These are phyloP conservation scores for Hippopotamyrus pictus DNA, from an alignment of 2,797 vertebrate species.

Conservation along the genomic window DNA sequence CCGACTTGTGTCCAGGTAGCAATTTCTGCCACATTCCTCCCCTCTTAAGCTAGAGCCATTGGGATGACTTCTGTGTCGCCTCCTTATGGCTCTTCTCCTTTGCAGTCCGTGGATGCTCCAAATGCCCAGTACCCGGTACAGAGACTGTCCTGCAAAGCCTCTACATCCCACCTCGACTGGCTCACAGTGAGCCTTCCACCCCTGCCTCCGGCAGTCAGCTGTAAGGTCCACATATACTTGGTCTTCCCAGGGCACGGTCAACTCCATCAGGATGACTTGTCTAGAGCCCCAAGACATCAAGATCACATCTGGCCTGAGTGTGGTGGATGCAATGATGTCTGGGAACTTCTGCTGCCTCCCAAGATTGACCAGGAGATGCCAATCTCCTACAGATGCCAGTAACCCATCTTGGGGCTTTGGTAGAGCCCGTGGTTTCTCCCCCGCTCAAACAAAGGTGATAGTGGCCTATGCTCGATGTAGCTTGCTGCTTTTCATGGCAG, in stretches of 20 bases:
- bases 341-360: no score
- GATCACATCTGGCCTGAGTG: no score
- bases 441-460: no score
- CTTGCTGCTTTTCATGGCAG: no score
- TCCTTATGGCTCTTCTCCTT: not conserved
- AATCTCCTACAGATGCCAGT: no score
- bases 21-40: not conserved
- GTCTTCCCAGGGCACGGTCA: not conserved
- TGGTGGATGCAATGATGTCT: no score
- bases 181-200: not conserved
- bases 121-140: not conserved
- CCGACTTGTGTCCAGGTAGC: not conserved
- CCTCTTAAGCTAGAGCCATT: not conserved
- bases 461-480: no score
- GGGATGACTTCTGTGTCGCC: no score
- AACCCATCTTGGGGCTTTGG: no score
- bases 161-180: not conserved
- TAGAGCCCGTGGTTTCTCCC: no score
- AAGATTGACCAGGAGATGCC: no score
- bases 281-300: no score
- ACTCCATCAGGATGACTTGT: not conserved
- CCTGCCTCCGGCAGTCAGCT: not conserved
- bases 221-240: not conserved
- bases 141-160: not conserved
- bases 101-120: not conserved